phyloP scores from a whole-genome alignment of 1,140 invertebrate genomes.

The Hycleus phaleratus region DNA sequence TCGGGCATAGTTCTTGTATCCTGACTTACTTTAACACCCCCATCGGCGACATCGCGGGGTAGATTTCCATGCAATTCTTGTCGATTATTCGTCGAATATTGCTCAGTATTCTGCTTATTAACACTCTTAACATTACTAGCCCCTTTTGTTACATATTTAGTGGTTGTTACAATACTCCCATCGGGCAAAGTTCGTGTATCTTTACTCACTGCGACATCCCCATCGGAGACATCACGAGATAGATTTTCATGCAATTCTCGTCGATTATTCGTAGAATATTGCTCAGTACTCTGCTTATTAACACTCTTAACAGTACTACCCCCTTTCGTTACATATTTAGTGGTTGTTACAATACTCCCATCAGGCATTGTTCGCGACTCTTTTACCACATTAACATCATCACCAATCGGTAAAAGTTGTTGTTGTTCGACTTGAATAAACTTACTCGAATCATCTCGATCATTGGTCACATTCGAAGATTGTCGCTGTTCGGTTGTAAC shows the following conservation, averaged over 20 bases:
- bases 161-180: slow-evolving; percentile 9
- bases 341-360: slow-evolving; percentile 8
- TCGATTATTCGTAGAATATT: too few relatives aligned
- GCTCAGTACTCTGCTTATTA: too few relatives aligned
- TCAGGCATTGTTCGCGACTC: slow-evolving; percentile 39
- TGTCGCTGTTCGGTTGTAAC: too few relatives aligned
- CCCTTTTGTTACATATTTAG: slow-evolving; percentile 2
- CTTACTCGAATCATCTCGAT: slow-evolving; percentile 27
- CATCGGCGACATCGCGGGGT: too few relatives aligned
- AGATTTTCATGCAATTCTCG: too few relatives aligned
- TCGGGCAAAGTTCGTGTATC: slow-evolving; percentile 39
- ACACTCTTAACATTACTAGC: not conserved
- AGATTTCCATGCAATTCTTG: too few relatives aligned
- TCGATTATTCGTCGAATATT: too few relatives aligned
- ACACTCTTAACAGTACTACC: not conserved
- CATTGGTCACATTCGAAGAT: too few relatives aligned
- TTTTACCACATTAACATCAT: slow-evolving; percentile 45
- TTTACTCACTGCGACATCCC: slow-evolving; percentile 47
- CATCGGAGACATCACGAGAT: too few relatives aligned
- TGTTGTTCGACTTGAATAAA: not conserved
- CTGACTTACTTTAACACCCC: slow-evolving; percentile 47
- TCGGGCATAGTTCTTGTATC: slow-evolving; percentile 39
- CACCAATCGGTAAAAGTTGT: not conserved
- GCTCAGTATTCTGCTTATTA: too few relatives aligned
- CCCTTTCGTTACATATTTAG: slow-evolving; percentile 4